phyloP scores from a whole-genome alignment of 2,888 invertebrate genomes.

The Congeria kusceri region DNA sequence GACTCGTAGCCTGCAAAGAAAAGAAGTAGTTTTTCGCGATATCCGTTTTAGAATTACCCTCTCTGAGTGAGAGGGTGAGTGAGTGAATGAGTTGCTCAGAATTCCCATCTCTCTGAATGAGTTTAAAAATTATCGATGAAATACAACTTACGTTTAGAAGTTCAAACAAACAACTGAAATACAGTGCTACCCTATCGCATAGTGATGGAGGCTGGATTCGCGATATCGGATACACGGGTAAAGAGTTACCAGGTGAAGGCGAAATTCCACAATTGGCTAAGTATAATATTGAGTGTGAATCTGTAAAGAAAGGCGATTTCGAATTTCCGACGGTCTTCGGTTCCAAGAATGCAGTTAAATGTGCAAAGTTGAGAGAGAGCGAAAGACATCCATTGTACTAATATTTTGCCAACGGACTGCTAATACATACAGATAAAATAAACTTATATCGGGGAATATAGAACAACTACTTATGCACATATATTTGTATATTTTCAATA shows the following conservation, averaged over 20 bases:
- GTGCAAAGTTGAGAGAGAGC: no score
- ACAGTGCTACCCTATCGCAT: slow-evolving; percentile 14
- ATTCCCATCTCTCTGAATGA: slow-evolving; percentile 55
- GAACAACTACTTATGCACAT: no score
- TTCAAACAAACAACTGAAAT: neutral
- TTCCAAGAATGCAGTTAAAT: neutral
- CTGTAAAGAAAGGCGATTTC: neutral
- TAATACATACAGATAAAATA: no score
- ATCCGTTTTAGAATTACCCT: no score
- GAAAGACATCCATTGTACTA: no score
- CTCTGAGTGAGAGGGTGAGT: no score
- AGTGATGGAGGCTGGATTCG: slow-evolving; percentile 20
- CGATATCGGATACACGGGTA: neutral
- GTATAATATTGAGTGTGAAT: neutral
- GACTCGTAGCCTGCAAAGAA: no score
- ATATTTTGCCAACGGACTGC: no score
- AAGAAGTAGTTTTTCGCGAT: no score
- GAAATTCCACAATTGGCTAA: neutral
- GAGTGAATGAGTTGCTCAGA: slow-evolving; percentile 69
- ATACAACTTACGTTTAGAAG: slow-evolving; percentile 42
- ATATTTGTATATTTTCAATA: no score
- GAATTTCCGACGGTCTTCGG: neutral
- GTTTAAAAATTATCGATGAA: slow-evolving; percentile 51
- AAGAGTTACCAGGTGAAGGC: neutral
- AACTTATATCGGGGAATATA: no score